phyloP scores from a whole-genome alignment of 2,797 vertebrate species.

The Coregonus suidteri region DNA sequence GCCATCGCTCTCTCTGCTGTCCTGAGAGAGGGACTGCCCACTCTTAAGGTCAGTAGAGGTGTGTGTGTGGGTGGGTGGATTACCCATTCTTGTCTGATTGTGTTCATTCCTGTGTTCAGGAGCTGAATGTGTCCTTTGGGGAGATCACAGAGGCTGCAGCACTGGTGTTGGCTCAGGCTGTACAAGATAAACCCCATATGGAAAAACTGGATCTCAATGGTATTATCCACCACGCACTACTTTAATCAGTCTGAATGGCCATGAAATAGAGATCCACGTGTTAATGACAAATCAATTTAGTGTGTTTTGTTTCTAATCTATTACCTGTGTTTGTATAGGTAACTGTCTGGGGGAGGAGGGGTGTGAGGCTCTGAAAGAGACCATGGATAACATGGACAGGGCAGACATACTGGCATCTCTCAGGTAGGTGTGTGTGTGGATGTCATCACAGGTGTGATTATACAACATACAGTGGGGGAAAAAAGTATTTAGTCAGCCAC shows the following conservation, averaged over 20 bases:
- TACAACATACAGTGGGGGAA: neutral
- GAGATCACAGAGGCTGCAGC: slow-evolving; percentile 92
- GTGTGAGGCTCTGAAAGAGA: slow-evolving; percentile 88
- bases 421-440: slow-evolving; percentile 71
- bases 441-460: neutral
- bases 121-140: slow-evolving; percentile 93
- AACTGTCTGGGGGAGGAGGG: slow-evolving; percentile 91
- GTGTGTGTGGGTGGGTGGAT: neutral
- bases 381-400: slow-evolving; percentile 83
- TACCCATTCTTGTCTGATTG: neutral
- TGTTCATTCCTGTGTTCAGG: slow-evolving; percentile 68
- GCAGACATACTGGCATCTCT: slow-evolving; percentile 84
- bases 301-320: slow-evolving; percentile 11
- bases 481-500: no score
- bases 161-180: slow-evolving; percentile 82
- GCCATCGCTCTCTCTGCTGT: slow-evolving; percentile 88
- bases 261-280: neutral
- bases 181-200: slow-evolving; percentile 81
- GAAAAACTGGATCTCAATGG: slow-evolving; percentile 95
- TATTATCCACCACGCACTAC: slow-evolving; percentile 54
- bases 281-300: neutral
- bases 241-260: neutral
- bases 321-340: slow-evolving; percentile 70
- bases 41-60: slow-evolving; percentile 83
- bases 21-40: slow-evolving; percentile 86